Conservation (phyloP, 2,888 invertebrate genomes). For the Gortyna flavago region DNA sequence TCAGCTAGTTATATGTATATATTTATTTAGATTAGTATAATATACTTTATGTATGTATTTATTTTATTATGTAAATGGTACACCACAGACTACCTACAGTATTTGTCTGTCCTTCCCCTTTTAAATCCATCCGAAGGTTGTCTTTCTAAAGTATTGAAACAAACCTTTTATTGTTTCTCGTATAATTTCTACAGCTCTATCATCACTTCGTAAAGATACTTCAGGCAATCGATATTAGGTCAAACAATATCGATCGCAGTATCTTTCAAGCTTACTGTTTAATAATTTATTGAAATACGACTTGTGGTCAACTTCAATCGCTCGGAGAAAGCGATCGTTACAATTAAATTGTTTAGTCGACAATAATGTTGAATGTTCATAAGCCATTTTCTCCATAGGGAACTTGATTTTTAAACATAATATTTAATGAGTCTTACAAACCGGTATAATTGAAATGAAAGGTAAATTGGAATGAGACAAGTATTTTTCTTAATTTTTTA, state of each 20-base stretch:
- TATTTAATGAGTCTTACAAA: neutral
- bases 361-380: no score
- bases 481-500: neutral
- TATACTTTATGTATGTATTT: no score
- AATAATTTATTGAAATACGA: conserved; percentile 32
- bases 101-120: no score
- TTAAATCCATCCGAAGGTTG: no score
- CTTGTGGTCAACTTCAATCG: neutral
- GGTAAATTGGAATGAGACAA: neutral
- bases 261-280: neutral
- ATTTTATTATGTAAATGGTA: no score
- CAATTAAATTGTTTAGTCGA: neutral
- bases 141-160: neutral
- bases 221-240: conserved; percentile 22
- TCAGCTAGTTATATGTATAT: no score
- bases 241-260: neutral
- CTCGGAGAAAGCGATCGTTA: neutral
- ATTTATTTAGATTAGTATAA: no score
- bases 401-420: neutral
- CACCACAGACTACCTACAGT: no score
- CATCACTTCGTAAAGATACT: neutral
- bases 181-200: neutral
- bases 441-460: neutral
- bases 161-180: neutral
- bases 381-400: neutral